Percentiles rank a stretch among this genome's conserved stretches.
Evolutionary conservation across 2,113 vertebrate species (phyloP).

Genomic region (Carettochelys insculpta): DNA sequence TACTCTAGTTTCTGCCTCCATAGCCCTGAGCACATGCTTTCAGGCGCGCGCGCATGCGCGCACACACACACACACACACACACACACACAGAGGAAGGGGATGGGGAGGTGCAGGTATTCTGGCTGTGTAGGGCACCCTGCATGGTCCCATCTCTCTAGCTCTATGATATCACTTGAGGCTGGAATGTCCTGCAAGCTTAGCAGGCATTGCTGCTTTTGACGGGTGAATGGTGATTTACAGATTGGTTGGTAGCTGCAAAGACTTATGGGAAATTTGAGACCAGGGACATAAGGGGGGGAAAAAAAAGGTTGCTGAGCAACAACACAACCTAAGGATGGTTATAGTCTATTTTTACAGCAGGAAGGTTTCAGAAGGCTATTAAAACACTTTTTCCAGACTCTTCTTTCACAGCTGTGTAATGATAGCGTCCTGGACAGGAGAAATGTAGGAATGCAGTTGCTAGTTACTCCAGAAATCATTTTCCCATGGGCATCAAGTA

Average conservation of each 20-base stretch:
- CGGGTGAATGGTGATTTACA: slow-evolving; percentile 6
- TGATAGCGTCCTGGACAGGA: slow-evolving; percentile 15
- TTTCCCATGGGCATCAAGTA: neutral
- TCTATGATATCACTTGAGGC: slow-evolving; percentile 23
- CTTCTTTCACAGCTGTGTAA: neutral
- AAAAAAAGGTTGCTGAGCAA: slow-evolving; percentile 72
- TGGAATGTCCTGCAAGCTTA: slow-evolving; percentile 42
- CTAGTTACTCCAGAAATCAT: neutral
- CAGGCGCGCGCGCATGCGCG: no score
- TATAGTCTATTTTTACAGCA: slow-evolving; percentile 72
- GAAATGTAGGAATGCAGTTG: neutral
- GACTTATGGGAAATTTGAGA: slow-evolving; percentile 60
- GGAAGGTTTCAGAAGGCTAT: slow-evolving; percentile 55
- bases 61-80: no score
- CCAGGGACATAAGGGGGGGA: slow-evolving; percentile 15
- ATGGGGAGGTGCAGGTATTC: no score
- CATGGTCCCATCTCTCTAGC: neutral
- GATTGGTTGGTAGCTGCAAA: slow-evolving; percentile 15
- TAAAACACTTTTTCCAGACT: slow-evolving; percentile 34
- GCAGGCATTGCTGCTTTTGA: slow-evolving; percentile 27
- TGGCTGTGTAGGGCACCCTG: no score
- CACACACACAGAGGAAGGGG: no score
- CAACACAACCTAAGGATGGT: slow-evolving; percentile 58
- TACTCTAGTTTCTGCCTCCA: no score
- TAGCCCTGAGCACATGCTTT: no score